Percentiles rank a stretch among this genome's conserved stretches.
Evolutionary conservation across 2,113 vertebrate species (phyloP).

Genomic region (Riparia riparia): DNA sequence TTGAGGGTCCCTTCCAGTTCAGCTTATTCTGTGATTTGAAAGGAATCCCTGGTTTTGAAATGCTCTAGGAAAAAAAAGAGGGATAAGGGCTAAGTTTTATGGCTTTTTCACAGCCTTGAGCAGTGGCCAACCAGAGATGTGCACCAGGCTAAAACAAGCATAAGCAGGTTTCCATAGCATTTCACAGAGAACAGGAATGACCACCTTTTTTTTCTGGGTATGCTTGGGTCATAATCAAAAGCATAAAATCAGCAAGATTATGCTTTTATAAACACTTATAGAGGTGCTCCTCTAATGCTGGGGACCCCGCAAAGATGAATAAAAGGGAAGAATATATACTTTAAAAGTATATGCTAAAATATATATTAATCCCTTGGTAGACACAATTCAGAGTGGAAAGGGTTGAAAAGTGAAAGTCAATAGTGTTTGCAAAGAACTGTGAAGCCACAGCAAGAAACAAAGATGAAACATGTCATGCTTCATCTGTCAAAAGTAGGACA

Average conservation of each 20-base stretch:
- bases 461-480: neutral
- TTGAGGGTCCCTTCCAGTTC: neutral
- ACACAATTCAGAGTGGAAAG: neutral
- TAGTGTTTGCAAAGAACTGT: neutral
- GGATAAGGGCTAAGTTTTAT: neutral
- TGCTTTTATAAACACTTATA: neutral
- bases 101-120: neutral
- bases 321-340: neutral
- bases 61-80: neutral
- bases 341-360: neutral
- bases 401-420: neutral
- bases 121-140: neutral
- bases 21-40: neutral
- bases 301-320: neutral
- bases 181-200: neutral
- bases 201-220: rapidly evolving
- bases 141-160: neutral
- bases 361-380: neutral
- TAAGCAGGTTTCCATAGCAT: neutral
- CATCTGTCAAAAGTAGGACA: neutral
- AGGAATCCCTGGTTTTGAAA: neutral
- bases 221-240: neutral
- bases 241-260: neutral
- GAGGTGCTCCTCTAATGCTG: neutral
- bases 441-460: neutral